phyloP scores from a whole-genome alignment of 2,797 vertebrate genomes.

The Lepilemur septentrionalis region DNA sequence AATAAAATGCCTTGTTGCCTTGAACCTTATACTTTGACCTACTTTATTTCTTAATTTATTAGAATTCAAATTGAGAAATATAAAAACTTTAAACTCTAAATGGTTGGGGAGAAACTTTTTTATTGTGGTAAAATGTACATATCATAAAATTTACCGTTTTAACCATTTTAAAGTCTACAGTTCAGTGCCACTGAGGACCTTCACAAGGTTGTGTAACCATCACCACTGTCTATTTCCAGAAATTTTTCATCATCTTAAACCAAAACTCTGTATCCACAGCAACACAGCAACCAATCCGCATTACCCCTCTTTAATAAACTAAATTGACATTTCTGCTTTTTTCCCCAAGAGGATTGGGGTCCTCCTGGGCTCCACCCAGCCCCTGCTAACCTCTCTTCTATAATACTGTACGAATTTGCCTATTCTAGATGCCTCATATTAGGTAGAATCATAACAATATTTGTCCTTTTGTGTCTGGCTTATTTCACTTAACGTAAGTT shows the following conservation, averaged over 20 bases:
- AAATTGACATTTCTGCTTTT: too few species aligned
- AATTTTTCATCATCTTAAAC: not conserved
- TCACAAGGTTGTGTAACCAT: not conserved
- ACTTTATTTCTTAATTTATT: constrained; percentile 11
- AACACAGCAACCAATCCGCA: not conserved
- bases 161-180: not conserved
- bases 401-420: not conserved
- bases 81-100: not conserved
- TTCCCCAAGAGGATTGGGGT: too few species aligned
- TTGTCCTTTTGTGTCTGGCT: not conserved
- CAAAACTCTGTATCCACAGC: not conserved
- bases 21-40: not conserved
- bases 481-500: not conserved
- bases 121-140: not conserved
- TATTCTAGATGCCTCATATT: not conserved
- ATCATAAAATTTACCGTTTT: not conserved
- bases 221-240: not conserved
- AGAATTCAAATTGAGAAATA: not conserved
- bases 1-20: not conserved
- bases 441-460: not conserved
- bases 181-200: not conserved
- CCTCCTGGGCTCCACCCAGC: not conserved
- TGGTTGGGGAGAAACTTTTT: not conserved
- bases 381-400: not conserved
- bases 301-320: too few species aligned